Conservation (phyloP, 1,140 invertebrate species). For the Portunus trituberculatus region DNA sequence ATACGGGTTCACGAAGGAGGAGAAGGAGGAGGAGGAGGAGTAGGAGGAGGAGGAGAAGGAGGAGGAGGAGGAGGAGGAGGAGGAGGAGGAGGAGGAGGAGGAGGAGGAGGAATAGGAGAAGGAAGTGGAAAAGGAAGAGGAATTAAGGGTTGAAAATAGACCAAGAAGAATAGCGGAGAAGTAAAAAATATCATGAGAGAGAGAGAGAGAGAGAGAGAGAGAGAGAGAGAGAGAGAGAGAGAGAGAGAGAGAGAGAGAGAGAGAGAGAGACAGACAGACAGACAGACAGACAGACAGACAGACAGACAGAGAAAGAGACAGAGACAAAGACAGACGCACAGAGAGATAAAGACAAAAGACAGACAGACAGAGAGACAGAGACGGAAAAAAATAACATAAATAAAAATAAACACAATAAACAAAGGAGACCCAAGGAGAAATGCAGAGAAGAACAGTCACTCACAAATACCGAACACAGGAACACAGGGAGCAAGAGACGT, state of each 20-base stretch:
- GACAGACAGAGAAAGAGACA: neutral
- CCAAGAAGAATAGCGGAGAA: too few relatives aligned
- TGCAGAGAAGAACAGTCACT: neutral
- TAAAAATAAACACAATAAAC: too few relatives aligned
- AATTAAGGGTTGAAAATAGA: too few relatives aligned
- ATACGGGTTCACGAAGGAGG: neutral
- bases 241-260: neutral
- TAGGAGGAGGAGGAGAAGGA: neutral
- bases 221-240: conserved; percentile 2
- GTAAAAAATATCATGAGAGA: neutral
- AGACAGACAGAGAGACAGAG: neutral
- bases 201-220: neutral
- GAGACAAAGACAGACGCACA: neutral
- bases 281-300: too few relatives aligned
- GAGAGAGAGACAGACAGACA: neutral
- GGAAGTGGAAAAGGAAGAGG: too few relatives aligned
- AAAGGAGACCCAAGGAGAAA: too few relatives aligned
- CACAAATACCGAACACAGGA: too few relatives aligned
- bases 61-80: neutral
- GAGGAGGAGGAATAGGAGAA: neutral
- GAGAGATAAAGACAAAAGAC: neutral
- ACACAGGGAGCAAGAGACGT: neutral
- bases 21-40: neutral
- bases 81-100: neutral
- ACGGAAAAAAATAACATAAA: too few relatives aligned